phyloP scores from a whole-genome alignment of 2,113 vertebrate species.

The Megaceryle torquata region DNA sequence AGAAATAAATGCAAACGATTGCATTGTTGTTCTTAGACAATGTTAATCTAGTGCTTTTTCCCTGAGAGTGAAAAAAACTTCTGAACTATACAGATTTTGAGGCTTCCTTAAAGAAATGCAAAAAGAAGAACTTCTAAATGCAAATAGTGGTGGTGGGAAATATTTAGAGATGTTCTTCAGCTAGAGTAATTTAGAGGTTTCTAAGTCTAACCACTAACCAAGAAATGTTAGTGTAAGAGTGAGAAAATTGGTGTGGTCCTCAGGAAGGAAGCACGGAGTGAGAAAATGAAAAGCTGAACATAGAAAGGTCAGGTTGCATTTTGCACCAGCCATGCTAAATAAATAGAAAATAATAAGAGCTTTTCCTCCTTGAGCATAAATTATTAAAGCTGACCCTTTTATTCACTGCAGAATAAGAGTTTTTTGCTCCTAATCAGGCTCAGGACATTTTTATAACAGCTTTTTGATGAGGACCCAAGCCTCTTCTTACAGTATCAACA shows the following conservation, averaged over 20 bases:
- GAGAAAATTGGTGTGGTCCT: background rate
- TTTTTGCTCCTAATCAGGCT: background rate
- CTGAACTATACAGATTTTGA: background rate
- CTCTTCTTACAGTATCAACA: background rate
- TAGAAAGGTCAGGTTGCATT: background rate
- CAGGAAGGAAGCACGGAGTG: background rate
- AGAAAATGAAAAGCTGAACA: background rate
- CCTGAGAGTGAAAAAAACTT: background rate
- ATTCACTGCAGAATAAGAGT: background rate
- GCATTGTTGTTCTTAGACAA: background rate
- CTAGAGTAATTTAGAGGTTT: background rate
- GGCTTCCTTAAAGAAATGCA: background rate
- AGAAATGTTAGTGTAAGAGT: background rate
- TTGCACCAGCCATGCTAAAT: background rate
- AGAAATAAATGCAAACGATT: background rate
- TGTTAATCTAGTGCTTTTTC: background rate
- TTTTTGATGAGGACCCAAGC: background rate
- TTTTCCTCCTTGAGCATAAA: background rate
- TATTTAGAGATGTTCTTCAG: background rate
- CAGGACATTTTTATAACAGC: background rate
- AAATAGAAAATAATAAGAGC: background rate
- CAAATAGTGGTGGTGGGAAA: background rate
- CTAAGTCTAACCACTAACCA: background rate
- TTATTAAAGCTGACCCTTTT: background rate
- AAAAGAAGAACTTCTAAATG: background rate